Percentiles rank a stretch among this genome's conserved stretches.
These are phyloP conservation scores for Lasioglossum pauxillum DNA, from an alignment of 2,888 invertebrate genomes.

Conservation along the genomic window DNA sequence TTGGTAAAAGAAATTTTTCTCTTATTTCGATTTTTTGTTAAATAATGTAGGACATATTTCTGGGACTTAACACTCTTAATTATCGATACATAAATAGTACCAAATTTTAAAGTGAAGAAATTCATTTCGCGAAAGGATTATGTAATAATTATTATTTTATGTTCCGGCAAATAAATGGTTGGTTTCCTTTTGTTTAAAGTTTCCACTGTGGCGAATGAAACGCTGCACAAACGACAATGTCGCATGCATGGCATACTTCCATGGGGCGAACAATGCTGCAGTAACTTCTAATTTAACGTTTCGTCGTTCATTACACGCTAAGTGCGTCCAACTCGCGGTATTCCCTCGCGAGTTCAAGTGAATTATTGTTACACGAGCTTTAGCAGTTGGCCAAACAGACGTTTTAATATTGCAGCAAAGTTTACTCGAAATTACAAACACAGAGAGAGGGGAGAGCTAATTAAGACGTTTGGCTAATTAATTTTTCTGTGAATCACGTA, in stretches of 20 bases:
- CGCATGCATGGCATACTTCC: conserved; percentile 50
- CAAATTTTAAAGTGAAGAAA: not conserved
- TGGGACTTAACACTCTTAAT: no score
- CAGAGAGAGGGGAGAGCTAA: not conserved
- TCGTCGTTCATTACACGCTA: conserved; percentile 50
- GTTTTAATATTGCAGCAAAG: not conserved
- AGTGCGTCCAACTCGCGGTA: conserved; percentile 17
- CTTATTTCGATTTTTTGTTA: not conserved
- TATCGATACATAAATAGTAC: no score
- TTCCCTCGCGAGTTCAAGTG: conserved; percentile 24
- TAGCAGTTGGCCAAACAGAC: conserved; percentile 16
- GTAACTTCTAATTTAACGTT: conserved; percentile 62
- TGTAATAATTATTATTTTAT: not conserved
- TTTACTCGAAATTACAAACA: not conserved
- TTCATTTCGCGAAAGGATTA: not conserved
- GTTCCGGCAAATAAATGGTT: conserved; percentile 1
- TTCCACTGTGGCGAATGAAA: conserved; percentile 35
- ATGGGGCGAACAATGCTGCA: conserved; percentile 54
- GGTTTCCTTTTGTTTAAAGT: conserved; percentile 24
- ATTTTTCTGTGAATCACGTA: not conserved
- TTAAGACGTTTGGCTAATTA: not conserved
- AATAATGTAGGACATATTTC: not conserved
- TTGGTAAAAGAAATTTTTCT: not conserved
- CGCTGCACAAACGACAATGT: conserved; percentile 39
- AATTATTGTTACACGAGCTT: conserved; percentile 6